A percentile compares a stretch with the other conserved stretches of the same genome.
phyloP scores from a whole-genome alignment of 2,888 invertebrate genomes.

The Volucella zonaria region DNA sequence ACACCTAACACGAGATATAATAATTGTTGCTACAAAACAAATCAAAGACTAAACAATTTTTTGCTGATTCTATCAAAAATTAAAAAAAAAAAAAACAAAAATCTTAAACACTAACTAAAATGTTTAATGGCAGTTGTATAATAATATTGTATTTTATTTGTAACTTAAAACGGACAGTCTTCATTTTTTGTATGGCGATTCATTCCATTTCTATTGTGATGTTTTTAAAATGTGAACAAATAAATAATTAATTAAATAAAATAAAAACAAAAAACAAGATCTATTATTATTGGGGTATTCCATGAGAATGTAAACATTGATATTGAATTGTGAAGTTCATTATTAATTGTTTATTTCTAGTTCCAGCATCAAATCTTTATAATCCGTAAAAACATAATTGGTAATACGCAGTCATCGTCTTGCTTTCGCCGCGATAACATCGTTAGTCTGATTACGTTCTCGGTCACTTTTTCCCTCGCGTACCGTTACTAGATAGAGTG shows the following conservation, averaged over 20 bases:
- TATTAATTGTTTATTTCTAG: too few relatives aligned
- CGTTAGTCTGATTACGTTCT: too few relatives aligned
- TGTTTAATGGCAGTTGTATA: slow-evolving; percentile 31
- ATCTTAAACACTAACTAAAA: not conserved
- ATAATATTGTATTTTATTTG: not conserved
- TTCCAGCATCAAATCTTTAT: too few relatives aligned
- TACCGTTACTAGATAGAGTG: too few relatives aligned
- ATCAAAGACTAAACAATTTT: slow-evolving; percentile 48
- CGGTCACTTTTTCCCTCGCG: too few relatives aligned
- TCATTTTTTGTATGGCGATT: slow-evolving; percentile 66
- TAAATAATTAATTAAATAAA: not conserved
- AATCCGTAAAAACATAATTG: too few relatives aligned
- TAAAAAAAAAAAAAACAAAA: slow-evolving; percentile 8
- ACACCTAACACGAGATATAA: slow-evolving; percentile 48
- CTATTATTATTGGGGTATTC: too few relatives aligned
- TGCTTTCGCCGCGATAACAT: too few relatives aligned
- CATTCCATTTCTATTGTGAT: slow-evolving; percentile 73
- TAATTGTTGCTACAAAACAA: slow-evolving; percentile 53
- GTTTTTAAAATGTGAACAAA: slow-evolving; percentile 66
- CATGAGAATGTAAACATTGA: too few relatives aligned
- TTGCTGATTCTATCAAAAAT: slow-evolving; percentile 56
- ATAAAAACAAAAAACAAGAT: too few relatives aligned
- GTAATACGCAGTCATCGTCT: too few relatives aligned
- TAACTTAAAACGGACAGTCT: slow-evolving; percentile 37
- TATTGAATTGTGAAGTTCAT: too few relatives aligned